Evolutionary conservation across 1,140 invertebrate species (phyloP).

Genomic region (Scaptomyza graminum): DNA sequence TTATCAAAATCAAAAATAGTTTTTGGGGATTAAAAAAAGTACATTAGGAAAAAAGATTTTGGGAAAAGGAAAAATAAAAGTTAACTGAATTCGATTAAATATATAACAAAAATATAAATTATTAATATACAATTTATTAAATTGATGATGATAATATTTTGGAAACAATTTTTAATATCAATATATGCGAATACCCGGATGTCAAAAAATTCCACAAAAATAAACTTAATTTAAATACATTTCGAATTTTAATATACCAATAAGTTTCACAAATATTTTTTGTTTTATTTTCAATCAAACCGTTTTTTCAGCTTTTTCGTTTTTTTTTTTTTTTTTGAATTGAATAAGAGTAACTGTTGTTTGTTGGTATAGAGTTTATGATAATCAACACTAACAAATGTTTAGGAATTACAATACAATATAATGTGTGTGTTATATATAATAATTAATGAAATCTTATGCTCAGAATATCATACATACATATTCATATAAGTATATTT

Average conservation of each 20-base stretch:
- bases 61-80: neutral
- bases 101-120: neutral
- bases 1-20: no score
- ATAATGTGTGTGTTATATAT: conserved; percentile 30
- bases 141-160: neutral
- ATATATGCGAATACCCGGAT: neutral
- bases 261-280: conserved; percentile 47
- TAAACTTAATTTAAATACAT: conserved; percentile 14
- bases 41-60: neutral
- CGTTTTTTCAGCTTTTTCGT: conserved; percentile 27
- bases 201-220: neutral
- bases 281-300: conserved; percentile 27
- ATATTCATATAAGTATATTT: conserved; percentile 13
- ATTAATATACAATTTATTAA: neutral
- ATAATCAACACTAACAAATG: conserved; percentile 75
- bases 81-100: neutral
- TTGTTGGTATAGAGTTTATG: conserved; percentile 47
- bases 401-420: conserved; percentile 72
- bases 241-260: conserved; percentile 50
- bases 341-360: conserved; percentile 53
- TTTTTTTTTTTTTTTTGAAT: conserved; percentile 35
- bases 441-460: conserved; percentile 62
- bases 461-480: conserved; percentile 26
- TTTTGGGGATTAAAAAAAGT: no score
- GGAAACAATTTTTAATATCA: neutral